Conservation (phyloP, 2,113 vertebrate species). For the Sula dactylatra region DNA sequence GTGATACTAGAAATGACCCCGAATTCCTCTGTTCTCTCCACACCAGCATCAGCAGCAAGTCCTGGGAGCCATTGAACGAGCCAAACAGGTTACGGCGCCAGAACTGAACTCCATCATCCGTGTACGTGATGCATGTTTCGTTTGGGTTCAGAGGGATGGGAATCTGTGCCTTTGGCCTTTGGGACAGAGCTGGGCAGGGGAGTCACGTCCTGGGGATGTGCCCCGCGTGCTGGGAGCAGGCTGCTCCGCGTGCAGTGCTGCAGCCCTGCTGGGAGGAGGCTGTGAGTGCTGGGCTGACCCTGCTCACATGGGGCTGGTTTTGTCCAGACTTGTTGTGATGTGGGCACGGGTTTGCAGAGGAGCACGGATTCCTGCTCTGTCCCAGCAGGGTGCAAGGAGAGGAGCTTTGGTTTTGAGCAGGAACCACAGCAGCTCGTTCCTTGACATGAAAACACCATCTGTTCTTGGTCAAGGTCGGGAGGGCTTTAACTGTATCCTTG, state of each 20-base stretch:
- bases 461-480: neutral
- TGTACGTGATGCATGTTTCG: conserved; percentile 72
- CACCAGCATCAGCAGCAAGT: conserved; percentile 96
- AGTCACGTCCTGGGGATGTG: neutral
- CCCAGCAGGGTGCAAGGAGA: neutral
- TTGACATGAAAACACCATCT: neutral
- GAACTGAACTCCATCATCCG: conserved; percentile 99
- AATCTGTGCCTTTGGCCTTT: neutral
- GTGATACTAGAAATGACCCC: neutral
- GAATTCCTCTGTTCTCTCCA: neutral
- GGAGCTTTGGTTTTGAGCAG: neutral
- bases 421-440: neutral
- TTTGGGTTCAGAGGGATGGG: neutral
- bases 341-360: neutral
- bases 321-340: accelerated
- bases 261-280: neutral
- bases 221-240: accelerated
- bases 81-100: conserved; percentile 95
- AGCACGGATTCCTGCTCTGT: neutral
- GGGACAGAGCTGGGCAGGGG: neutral
- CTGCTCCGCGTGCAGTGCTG: neutral
- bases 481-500: neutral
- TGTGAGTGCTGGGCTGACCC: too few species aligned
- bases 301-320: neutral
- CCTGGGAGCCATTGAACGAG: conserved; percentile 93